phyloP scores from a whole-genome alignment of 2,113 vertebrate species.

The Psittacus erithacus region DNA sequence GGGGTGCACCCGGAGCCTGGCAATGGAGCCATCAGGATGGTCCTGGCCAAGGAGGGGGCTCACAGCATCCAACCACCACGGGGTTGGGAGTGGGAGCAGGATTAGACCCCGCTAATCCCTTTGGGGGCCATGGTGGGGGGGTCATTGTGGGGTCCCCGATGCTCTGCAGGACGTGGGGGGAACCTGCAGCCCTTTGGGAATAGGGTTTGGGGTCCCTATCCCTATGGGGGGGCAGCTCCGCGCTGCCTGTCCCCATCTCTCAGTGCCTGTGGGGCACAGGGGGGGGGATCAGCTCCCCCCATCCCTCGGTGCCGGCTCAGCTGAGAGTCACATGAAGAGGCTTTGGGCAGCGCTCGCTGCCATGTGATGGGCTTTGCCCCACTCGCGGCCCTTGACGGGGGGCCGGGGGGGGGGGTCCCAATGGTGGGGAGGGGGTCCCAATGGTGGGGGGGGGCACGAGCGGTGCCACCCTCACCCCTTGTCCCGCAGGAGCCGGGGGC shows the following conservation, averaged over 20 bases:
- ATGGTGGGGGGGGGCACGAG: too few species aligned
- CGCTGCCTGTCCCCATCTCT: too few species aligned
- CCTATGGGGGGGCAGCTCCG: too few species aligned
- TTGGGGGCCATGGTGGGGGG: too few species aligned
- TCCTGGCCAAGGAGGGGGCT: not conserved
- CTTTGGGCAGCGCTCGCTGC: constrained; percentile 78
- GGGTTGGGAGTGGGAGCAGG: not conserved
- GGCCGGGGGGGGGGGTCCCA: not conserved
- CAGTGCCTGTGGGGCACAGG: not conserved
- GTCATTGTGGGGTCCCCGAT: fast-evolving
- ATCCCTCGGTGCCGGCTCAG: constrained; percentile 71
- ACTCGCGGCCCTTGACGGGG: not conserved
- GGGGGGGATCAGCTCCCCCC: not conserved
- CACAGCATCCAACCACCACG: not conserved
- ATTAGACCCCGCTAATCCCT: not conserved
- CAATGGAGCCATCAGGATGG: not conserved
- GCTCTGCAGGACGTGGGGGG: not conserved
- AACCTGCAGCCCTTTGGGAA: not conserved
- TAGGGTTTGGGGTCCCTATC: not conserved
- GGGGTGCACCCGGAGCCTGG: not conserved
- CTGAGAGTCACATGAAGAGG: constrained; percentile 95
- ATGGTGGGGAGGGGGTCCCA: too few species aligned
- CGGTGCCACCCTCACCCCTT: not conserved
- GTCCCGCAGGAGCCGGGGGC: constrained; percentile 51
- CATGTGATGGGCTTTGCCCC: constrained; percentile 79